A percentile compares a stretch with the other conserved stretches of the same genome.
phyloP scores from a whole-genome alignment of 2,113 vertebrate species.

The Scartelaos histophorus region DNA sequence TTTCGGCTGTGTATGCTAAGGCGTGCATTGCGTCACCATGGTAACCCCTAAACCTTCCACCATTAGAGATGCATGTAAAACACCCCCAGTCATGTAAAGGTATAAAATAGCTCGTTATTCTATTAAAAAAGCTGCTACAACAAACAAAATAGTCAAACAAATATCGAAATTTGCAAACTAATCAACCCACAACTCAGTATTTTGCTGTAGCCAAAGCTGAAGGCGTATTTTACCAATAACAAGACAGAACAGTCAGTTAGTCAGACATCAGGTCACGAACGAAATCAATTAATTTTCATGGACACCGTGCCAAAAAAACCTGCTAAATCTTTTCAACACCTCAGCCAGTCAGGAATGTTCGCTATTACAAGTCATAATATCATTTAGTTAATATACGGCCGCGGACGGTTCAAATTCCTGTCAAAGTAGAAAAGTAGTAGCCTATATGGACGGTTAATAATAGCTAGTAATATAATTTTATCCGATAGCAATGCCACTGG shows the following conservation, averaged over 20 bases:
- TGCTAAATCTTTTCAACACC: neutral
- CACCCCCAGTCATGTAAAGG: neutral
- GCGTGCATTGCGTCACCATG: no score
- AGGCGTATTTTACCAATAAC: neutral
- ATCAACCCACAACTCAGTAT: no score
- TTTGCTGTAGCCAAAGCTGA: neutral
- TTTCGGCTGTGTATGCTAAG: no score
- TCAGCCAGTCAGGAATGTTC: neutral
- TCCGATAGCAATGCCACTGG: neutral
- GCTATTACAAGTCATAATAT: neutral
- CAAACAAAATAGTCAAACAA: no score
- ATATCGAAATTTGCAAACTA: no score
- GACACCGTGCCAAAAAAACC: neutral
- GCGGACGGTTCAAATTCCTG: neutral
- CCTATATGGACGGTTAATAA: neutral
- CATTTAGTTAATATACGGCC: neutral
- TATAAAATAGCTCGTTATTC: neutral
- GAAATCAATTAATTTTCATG: neutral
- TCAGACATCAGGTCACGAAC: neutral
- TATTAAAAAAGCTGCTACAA: neutral
- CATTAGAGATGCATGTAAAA: neutral
- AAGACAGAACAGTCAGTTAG: neutral
- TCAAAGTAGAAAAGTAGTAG: constrained; percentile 30
- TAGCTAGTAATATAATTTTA: neutral
- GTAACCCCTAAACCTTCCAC: no score